phyloP scores from a whole-genome alignment of 2,888 invertebrate genomes.

The Acleris emargana region DNA sequence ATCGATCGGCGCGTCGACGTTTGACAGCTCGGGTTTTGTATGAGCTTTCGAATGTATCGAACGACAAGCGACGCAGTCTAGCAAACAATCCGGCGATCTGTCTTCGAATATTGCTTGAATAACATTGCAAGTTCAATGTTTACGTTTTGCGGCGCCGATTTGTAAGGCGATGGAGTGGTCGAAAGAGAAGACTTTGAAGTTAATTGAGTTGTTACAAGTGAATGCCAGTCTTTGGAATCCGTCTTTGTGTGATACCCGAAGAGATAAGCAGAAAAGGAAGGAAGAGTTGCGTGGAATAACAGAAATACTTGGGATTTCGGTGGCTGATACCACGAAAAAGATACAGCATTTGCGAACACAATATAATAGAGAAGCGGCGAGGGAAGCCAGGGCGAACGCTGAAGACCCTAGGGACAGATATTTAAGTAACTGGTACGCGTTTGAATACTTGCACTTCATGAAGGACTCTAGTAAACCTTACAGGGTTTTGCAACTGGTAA shows the following conservation, averaged over 20 bases:
- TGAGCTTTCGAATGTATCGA: not conserved
- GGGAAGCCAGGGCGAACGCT: slow-evolving; percentile 75
- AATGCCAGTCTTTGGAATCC: slow-evolving; percentile 75
- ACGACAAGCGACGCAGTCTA: slow-evolving; percentile 42
- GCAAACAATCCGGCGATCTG: slow-evolving; percentile 59
- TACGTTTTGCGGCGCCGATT: slow-evolving; percentile 46
- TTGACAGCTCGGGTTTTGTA: slow-evolving; percentile 27
- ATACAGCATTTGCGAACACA: slow-evolving; percentile 85
- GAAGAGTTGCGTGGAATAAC: slow-evolving; percentile 72
- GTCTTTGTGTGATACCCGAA: slow-evolving; percentile 68
- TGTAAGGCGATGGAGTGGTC: slow-evolving; percentile 73
- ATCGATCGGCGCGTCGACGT: slow-evolving; percentile 38
- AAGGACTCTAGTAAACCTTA: slow-evolving; percentile 82
- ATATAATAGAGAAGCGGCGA: slow-evolving; percentile 83
- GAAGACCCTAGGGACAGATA: slow-evolving; percentile 82
- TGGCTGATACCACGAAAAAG: slow-evolving; percentile 82
- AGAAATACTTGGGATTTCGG: slow-evolving; percentile 63
- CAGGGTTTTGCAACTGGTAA: slow-evolving; percentile 66
- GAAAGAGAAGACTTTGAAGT: slow-evolving; percentile 74
- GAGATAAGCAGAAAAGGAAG: slow-evolving; percentile 75
- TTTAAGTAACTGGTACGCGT: slow-evolving; percentile 82
- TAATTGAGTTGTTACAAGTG: slow-evolving; percentile 73
- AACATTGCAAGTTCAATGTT: slow-evolving; percentile 49
- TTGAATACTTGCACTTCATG: slow-evolving; percentile 83
- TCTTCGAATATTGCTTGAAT: slow-evolving; percentile 49